A percentile compares a stretch with the other conserved stretches of the same genome.
Conservation (phyloP, 2,888 invertebrate species). For the Sarcophaga variegata region DNA sequence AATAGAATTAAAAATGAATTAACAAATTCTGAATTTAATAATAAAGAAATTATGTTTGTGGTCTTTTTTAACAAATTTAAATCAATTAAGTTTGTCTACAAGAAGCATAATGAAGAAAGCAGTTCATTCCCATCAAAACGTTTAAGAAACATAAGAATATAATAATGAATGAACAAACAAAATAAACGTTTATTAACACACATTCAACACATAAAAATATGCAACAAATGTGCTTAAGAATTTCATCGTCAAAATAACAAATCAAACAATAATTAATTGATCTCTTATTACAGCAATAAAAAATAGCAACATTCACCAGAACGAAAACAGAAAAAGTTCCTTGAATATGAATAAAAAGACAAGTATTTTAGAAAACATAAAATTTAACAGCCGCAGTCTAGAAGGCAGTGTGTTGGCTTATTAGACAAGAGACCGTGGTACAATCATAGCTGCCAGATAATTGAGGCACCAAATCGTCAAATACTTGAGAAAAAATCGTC, state of each 20-base stretch:
- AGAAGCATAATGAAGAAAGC: neutral
- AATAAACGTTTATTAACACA: slow-evolving; percentile 3
- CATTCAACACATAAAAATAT: slow-evolving; percentile 25
- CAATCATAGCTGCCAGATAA: too few relatives aligned
- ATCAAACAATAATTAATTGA: slow-evolving; percentile 60
- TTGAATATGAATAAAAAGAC: neutral
- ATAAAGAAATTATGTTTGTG: slow-evolving; percentile 9
- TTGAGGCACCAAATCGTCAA: too few relatives aligned
- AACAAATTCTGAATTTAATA: slow-evolving; percentile 24
- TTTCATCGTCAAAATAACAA: neutral
- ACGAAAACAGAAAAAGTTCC: neutral
- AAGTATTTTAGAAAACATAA: neutral
- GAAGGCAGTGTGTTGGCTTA: too few relatives aligned
- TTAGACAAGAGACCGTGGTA: too few relatives aligned
- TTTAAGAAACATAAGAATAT: neutral
- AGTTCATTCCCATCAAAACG: too few relatives aligned
- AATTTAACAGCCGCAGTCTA: too few relatives aligned
- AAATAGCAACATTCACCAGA: neutral
- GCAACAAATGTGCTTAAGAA: slow-evolving; percentile 37
- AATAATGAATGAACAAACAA: neutral
- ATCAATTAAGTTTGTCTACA: neutral
- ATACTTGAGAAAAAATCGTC: too few relatives aligned
- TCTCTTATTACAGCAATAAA: slow-evolving; percentile 58
- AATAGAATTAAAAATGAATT: neutral
- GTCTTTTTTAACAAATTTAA: neutral